Base-by-base conservation (phyloP, 1,140 invertebrate species). In the Drusus annulatus region DNA sequence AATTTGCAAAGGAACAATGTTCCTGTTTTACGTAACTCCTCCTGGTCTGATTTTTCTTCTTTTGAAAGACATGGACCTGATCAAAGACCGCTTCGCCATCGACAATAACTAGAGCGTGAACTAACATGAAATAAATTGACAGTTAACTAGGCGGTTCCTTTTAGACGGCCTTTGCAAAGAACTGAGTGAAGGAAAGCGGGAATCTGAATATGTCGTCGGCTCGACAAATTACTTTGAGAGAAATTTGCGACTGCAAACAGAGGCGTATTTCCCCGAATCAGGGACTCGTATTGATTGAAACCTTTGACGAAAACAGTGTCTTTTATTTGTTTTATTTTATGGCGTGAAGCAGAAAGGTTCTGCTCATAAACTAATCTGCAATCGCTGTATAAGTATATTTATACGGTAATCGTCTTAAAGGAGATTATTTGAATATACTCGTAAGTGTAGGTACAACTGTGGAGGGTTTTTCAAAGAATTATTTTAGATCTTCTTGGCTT, bases 61-160 rank as follows among this genome's bases (percentile, higher is more conserved):
- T 58, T 52, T 73, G n/a, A 71, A 56, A 69, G 68, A 76, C 31
- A 31, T 51, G 28, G n/a, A 19, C n/a, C 7, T 52, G 65, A 68
- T 77, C 63, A 65, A 77, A 81, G 74, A 65, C n/a, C 68, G 17
- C 6, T 73, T 62, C 19, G 79, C 78, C 56, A 82, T 82, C 80
- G 81, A 80, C 74, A 68, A 77, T 54, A 82, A 82, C 76, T 82
- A 82, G 81, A 82, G 78, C 81, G 75, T 82, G 81, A 82, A 77
- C 58, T 73, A 79, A 80, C 78, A 74, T 77, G 81, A 82, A 82
- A 80, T 82, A 82, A 82, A 82, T 82, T 82, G 81, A 82, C 81
- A 82, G 81, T 77, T 82, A 81, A 81, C 80, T 79, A 81, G 80
- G 60, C 54, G 71, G 36, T 79, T 81, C 80, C 73, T 75, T 76